phyloP scores from a whole-genome alignment of 1,140 invertebrate species.

The Trichonephila clavata region DNA sequence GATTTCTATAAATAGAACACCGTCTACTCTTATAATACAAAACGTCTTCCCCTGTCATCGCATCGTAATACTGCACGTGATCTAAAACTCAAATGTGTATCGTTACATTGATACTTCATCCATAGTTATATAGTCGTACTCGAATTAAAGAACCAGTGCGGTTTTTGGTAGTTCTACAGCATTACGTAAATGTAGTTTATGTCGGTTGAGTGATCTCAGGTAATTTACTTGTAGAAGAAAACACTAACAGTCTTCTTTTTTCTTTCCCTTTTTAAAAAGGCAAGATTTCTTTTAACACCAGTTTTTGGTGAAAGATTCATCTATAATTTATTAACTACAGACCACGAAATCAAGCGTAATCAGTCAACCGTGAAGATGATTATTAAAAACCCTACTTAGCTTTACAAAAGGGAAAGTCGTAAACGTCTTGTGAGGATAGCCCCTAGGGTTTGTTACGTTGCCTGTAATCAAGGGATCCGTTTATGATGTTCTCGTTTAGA shows the following conservation, averaged over 20 bases:
- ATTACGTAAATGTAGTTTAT: constrained; percentile 1
- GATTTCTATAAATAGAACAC: constrained; percentile 29
- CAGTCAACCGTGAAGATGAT: not conserved
- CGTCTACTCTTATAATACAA: constrained; percentile 31
- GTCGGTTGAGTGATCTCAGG: not conserved
- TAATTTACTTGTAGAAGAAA: not conserved
- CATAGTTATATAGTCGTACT: not conserved
- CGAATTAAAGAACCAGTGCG: not conserved
- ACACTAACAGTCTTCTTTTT: not conserved
- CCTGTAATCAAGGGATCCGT: not conserved
- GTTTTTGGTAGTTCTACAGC: not conserved
- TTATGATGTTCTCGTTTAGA: not conserved
- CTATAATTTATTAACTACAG: constrained; percentile 9
- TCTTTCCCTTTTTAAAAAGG: not conserved
- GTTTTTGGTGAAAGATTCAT: not conserved
- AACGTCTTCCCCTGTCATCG: constrained; percentile 20
- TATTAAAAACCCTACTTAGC: not conserved
- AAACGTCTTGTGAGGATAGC: not conserved
- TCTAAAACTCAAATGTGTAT: constrained; percentile 22
- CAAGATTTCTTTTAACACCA: not conserved
- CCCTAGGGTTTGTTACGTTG: not conserved
- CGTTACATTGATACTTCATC: constrained; percentile 46
- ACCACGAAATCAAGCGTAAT: not conserved
- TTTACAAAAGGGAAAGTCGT: constrained; percentile 15
- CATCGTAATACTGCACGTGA: constrained; percentile 25